Evolutionary conservation across 92 coral and sea anemone species (phyloP), one percentile per base, ranked within the genome.

Genomic region (Epizoanthus illoricatus): DNA sequence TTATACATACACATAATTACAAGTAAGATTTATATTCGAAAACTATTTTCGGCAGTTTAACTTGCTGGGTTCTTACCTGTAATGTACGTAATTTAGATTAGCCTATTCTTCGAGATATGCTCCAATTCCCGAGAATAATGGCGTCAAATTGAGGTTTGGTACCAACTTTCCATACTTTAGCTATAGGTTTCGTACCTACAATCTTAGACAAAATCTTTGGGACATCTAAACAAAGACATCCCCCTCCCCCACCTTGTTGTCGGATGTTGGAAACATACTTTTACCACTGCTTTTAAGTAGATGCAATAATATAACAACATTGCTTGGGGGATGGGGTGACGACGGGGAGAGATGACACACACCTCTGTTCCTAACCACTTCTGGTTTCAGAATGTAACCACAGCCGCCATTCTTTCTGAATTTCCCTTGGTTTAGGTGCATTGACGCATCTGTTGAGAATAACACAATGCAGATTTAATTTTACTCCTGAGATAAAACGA

Each of bases 331-430:
- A 65, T 15, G 11, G 2, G 21, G 69, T 33, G 6, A 6, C 4
- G 13, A 0, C 69, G 33, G 33, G 15, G 16, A 65, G 69, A 6
- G 1, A 33, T 3, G 61, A 33, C 9, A 71, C 76, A 52, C 42
- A 92, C 93, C 92, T 75, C 86, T 75, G 4, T 85, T 84, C 28
- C 97, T 85, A 20, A 92, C 67, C 52, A 90, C 87, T 17, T 88
- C 88, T 18, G 97, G 97, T 73, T 92, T 92, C 33, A 92, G 79
- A 65, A 92, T 84, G 66, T 88, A 92, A 3, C 97, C 97, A 80
- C 97, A 90, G 4, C 97, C 94, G 45, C 97, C 97, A 63, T 92
- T 92, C 58, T 86, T 88, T 61, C 92, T 80, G 69, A 92, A 92
- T 70, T 88, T 83, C 13, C 97, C 97, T 42, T 92, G 97, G 74